Evolutionary conservation across 2,113 vertebrate genomes (phyloP).

Genomic region (Ascaphus truei): DNA sequence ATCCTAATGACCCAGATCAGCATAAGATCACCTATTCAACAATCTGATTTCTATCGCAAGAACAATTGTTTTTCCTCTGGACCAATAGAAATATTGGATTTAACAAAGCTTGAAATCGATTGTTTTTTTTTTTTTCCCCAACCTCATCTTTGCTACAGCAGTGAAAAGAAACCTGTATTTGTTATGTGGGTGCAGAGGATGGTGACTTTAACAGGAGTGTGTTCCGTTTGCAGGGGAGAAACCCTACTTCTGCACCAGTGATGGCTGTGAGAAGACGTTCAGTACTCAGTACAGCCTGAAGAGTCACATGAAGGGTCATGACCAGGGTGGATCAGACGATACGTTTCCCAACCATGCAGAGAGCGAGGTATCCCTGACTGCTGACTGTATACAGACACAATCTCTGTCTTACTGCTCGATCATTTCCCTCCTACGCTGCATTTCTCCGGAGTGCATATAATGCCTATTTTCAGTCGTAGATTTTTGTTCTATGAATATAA

Average conservation of each 20-base stretch:
- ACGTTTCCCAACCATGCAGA: conserved; percentile 71
- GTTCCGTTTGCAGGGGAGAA: conserved; percentile 76
- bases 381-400: too few species aligned
- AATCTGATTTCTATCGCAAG: too few species aligned
- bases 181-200: background rate
- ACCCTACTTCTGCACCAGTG: conserved; percentile 93
- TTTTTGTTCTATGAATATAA: background rate
- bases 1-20: too few species aligned
- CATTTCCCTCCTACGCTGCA: too few species aligned
- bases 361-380: conserved; percentile 90
- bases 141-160: background rate
- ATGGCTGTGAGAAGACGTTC: conserved; percentile 95
- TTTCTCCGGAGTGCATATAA: too few species aligned
- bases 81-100: background rate
- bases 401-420: conserved; percentile 14
- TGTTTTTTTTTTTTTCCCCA: background rate
- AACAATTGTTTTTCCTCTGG: too few species aligned
- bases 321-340: conserved; percentile 77
- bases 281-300: conserved; percentile 96
- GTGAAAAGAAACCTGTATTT: background rate
- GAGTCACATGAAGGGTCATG: conserved; percentile 94
- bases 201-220: conserved; percentile 32
- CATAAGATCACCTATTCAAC: too few species aligned
- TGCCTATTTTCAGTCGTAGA: too few species aligned
- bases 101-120: background rate